These are phyloP conservation scores for Bellardia bayeri DNA, from an alignment of 2,888 invertebrate species.

Conservation along the genomic window DNA sequence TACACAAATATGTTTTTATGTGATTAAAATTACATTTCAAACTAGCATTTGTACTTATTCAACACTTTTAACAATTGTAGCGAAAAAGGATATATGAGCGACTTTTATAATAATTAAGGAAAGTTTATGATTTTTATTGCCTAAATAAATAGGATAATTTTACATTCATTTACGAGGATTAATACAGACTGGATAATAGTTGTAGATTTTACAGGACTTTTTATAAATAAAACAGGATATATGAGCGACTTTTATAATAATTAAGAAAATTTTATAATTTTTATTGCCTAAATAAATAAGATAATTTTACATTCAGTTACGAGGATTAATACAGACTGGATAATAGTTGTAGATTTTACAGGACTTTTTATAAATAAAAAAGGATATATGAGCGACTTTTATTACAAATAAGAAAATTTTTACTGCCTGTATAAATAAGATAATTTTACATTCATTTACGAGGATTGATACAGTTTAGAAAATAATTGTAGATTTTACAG, in stretches of 20 bases:
- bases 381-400: not conserved
- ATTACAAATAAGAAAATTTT: not conserved
- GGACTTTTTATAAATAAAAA: not conserved
- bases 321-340: not conserved
- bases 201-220: no score
- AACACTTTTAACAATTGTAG: not conserved
- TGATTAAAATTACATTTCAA: not conserved
- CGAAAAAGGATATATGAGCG: slow-evolving; percentile 3
- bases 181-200: no score
- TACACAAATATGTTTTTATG: no score
- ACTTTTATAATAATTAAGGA: not conserved
- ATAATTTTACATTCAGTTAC: not conserved
- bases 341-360: no score
- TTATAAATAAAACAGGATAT: not conserved
- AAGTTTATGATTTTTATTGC: not conserved
- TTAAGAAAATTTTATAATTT: no score
- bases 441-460: not conserved
- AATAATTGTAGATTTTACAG: not conserved
- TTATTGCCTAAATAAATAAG: not conserved
- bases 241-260: not conserved
- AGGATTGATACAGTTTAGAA: not conserved
- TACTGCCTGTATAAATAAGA: not conserved
- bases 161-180: not conserved
- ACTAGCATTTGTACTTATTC: not conserved
- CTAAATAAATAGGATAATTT: not conserved